Base-by-base conservation (phyloP, 2,113 vertebrate genomes). In the Desmodus rotundus region DNA sequence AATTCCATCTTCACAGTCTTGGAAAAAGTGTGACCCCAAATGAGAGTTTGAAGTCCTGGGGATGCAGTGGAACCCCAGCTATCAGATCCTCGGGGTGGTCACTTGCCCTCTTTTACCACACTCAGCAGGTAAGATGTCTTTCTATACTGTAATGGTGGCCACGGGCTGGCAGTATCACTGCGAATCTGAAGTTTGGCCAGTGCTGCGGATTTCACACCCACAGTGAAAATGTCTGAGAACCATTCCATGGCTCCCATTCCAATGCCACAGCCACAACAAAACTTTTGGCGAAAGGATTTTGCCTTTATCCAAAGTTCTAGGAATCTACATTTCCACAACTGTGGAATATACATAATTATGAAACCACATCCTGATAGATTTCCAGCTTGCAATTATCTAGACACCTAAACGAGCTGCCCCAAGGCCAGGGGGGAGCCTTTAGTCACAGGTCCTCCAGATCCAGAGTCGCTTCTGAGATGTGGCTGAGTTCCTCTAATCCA, bases 181-280 rank as follows among this genome's bases (percentile, higher is more conserved):
- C 67, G 78, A 16, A 16, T 47, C 36, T 7, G 19, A 94, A 89
- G n/a, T 43, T 7, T 77, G 76, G 50, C 38, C 61, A 81, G 20
- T 28, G 74, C 17, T 45, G 87, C 38, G 15, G 13, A 89, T 52
- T 72, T 96, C 50, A 89, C 3, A 52, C 4, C 22, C 70, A 13
- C 36, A 41, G 38, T 76, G 74, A 74, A 92, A 90, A 87, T 47
- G 31, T 74, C 50, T 54, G 12, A 85, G 83, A 81, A 76, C 52
- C 8, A 61, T 52, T 54, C 83, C 43, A n/a, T n/a, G 22, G n/a
- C 38, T 74, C 89, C 52, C 65, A 70, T 72, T 90, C 52, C 78
- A 67, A 28, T 47, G 87, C 17, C 19, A 81, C 38, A 54, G 68
- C 41, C 76, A 77, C 26, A 89, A 65, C 63, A 20, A 74, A 65